These are phyloP conservation scores for Apodemus agrarius DNA, from an alignment of 2,797 vertebrate species.

Conservation along the genomic window DNA sequence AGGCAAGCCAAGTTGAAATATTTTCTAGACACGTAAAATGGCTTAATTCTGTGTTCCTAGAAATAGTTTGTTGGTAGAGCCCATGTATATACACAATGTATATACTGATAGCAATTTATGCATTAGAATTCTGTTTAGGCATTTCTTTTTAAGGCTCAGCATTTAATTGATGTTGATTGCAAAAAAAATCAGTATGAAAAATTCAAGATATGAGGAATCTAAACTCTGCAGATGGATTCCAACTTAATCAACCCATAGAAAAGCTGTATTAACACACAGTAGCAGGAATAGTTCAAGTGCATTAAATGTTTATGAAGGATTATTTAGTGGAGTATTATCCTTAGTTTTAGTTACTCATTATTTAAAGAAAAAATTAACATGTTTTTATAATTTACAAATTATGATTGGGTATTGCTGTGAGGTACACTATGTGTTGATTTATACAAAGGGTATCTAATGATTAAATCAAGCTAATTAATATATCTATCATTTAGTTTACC, in stretches of 20 bases:
- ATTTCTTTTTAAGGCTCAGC: constrained; percentile 64
- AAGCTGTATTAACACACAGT: not conserved
- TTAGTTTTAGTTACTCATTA: not conserved
- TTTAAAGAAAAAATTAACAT: not conserved
- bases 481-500: not conserved
- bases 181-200: constrained; percentile 28
- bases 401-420: not conserved
- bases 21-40: constrained; percentile 70
- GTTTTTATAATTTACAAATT: not conserved
- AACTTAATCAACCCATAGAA: constrained; percentile 22
- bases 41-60: constrained; percentile 75
- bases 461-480: not conserved
- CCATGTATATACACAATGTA: constrained; percentile 66
- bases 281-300: not conserved
- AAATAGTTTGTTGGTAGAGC: constrained; percentile 53
- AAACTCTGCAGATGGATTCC: constrained; percentile 13
- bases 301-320: not conserved
- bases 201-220: not conserved
- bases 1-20: constrained; percentile 66
- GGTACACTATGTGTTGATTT: not conserved
- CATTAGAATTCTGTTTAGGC: constrained; percentile 23
- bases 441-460: not conserved
- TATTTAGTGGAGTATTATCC: not conserved
- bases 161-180: constrained; percentile 66
- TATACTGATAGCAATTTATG: constrained; percentile 58